Evolutionary conservation across 1,140 invertebrate species (phyloP), one percentile per base, ranked within the genome.

Genomic region (Leptinotarsa texana): DNA sequence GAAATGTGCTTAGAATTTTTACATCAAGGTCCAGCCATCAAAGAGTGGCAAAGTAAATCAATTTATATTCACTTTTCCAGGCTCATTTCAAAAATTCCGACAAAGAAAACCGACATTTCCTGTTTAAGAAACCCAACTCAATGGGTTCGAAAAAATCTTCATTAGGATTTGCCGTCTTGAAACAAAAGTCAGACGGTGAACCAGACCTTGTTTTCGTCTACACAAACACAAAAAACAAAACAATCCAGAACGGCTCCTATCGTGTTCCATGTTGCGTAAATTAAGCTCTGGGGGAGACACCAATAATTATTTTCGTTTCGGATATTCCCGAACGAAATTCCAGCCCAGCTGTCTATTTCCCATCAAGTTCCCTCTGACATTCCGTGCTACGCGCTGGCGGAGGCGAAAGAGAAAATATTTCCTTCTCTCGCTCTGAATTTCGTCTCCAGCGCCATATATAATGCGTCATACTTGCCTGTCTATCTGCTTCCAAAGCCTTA

Each of bases 401-500:
- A 62, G 57, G 22, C 57, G 48, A n/a, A 71, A 51, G 57, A 63
- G 69, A 51, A 71, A 71, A 71, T 71, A 71, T 57, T 22, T 57
- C 21, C n/a, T 49, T 71, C 57, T 71, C 69, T 49, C 57, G 22
- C 22, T 71, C 18, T 49, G 51, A 80, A 82, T 81, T 84, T 84
- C 83, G 82, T 84, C 83, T 84, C 80, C 80, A 78, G 76, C 81
- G 82, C 82, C 81, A 84, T 84, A 84, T 84, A 84, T 84, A 84
- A 83, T 83, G 81, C 83, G 83, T 84, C 83, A 84, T 83, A 80
- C 83, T 77, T 79, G 82, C 79, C 80, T 84, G 82, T 83, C 82
- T 84, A 83, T 84, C 83, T 80, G 81, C 79, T 81, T 80, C 81
- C 83, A 82, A 82, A 80, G 80, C 81, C 81, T 82, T 82, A 82